A percentile compares a stretch with the other conserved stretches of the same genome.
These are phyloP conservation scores for Hiodon alosoides DNA, from an alignment of 2,113 vertebrate species.

Conservation along the genomic window DNA sequence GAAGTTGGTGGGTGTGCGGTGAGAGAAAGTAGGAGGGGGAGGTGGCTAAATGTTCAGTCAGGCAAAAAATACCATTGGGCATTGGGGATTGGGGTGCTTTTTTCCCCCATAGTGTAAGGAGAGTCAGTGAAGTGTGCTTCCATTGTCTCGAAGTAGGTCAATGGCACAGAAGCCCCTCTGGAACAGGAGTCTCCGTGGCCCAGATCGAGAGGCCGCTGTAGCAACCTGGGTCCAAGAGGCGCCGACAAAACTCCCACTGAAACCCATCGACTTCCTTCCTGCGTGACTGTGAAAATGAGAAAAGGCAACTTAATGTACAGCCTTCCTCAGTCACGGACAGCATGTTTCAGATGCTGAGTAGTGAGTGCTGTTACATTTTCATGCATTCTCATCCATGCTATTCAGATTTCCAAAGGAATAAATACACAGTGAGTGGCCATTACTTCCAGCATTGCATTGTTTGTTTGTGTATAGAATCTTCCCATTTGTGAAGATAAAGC, in stretches of 20 bases:
- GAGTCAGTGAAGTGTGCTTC: slow-evolving; percentile 39
- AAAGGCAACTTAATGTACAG: too few species aligned
- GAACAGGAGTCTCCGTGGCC: slow-evolving; percentile 23
- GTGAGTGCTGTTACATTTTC: too few species aligned
- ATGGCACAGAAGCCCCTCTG: slow-evolving; percentile 32
- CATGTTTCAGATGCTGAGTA: too few species aligned
- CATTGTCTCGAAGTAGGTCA: slow-evolving; percentile 46
- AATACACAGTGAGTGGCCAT: too few species aligned
- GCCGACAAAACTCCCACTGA: not conserved
- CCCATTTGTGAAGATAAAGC: too few species aligned
- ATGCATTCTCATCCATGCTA: too few species aligned
- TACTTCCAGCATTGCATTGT: too few species aligned
- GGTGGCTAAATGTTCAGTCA: slow-evolving; percentile 34
- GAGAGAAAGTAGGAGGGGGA: slow-evolving; percentile 3
- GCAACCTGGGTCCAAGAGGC: slow-evolving; percentile 11
- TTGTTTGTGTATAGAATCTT: too few species aligned
- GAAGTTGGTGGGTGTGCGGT: not conserved
- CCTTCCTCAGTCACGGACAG: too few species aligned
- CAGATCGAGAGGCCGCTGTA: slow-evolving; percentile 23
- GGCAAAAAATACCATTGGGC: slow-evolving; percentile 21
- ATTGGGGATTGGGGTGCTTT: slow-evolving; percentile 26
- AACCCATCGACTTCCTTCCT: not conserved
- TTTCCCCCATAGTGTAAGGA: slow-evolving; percentile 23
- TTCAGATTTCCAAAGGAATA: too few species aligned
- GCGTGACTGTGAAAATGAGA: not conserved